These are phyloP conservation scores for Philopotamus ludificatus DNA, from an alignment of 1,140 invertebrate species.

Conservation along the genomic window DNA sequence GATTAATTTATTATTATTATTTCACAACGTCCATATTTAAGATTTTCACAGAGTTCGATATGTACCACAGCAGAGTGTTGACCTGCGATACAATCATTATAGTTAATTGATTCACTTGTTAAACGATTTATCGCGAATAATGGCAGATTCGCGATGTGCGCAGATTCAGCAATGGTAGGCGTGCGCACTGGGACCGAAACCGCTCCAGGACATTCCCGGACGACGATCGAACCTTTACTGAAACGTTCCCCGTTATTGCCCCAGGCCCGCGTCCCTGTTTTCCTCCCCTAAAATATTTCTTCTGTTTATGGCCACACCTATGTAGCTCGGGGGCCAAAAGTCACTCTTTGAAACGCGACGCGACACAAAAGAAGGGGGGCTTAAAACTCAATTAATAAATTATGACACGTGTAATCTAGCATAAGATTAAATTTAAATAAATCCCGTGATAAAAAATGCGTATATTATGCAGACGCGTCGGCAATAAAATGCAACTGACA, in stretches of 20 bases:
- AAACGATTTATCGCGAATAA: no score
- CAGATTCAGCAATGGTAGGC: not conserved
- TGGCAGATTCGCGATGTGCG: not conserved
- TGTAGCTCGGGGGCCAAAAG: no score
- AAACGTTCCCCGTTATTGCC: not conserved
- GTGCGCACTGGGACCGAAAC: not conserved
- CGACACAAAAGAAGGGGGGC: no score
- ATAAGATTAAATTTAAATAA: no score
- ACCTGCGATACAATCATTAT: not conserved
- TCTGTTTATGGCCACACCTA: conserved; percentile 32
- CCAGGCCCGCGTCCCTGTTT: not conserved
- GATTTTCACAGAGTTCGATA: conserved; percentile 24
- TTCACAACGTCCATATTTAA: conserved; percentile 1
- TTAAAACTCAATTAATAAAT: no score
- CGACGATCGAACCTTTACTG: conserved; percentile 15
- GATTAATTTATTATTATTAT: not conserved
- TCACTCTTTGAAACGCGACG: no score
- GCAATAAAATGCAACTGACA: no score
- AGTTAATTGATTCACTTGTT: no score
- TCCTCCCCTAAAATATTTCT: conserved; percentile 28
- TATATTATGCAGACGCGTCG: no score
- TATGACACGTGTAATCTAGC: no score
- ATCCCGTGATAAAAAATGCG: no score
- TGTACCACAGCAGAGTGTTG: conserved; percentile 12
- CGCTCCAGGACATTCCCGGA: conserved; percentile 17